Evolutionary conservation across 2,888 invertebrate species (phyloP), one percentile per base, ranked within the genome.

Genomic region (Melanostoma scalare): DNA sequence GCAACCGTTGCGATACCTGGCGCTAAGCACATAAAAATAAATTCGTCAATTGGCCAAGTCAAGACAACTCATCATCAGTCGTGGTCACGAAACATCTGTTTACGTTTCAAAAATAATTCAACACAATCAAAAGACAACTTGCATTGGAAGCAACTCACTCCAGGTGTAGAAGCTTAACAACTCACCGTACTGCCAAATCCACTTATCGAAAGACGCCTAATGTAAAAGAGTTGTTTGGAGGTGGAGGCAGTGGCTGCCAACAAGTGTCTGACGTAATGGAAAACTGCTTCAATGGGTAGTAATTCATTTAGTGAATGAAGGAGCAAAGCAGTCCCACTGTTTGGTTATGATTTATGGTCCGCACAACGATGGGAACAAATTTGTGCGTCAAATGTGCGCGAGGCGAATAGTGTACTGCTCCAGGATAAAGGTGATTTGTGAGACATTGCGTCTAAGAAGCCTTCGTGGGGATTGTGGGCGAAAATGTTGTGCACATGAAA

Each of bases 211-310:
- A 76, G 68, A 69, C 20, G 68, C 53, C 61, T 50, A 35, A 56
- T 63, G 42, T 42, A 10, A 4, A 53, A 50, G 58, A 52, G 52
- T 50, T 38, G 33, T 31, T 40, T 50, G 65, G 46, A 60, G 55
- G 46, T 53, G 67, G 31, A 42, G 48, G 30, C 2, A 38, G 75
- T 68, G 68, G 75, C 67, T 46, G 38, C 63, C 50, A 77, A 71
- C 63, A 77, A 78, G 77, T 78, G 72, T 58, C 77, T 78, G 58
- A 58, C 58, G 72, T 78, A 72, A 78, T 78, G 65, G 77, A 78
- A 72, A 65, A 58, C 65, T 46, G 65, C 72, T 58, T 72, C 72
- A 40, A 72, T 65, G 65, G 72, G 58, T n/a, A 65, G 77, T 71
- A 58, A 77, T 58, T 77, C 71, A 77, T 71, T 77, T 44, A 50